Conservation (phyloP, 2,797 vertebrate genomes). For the Cyprinella venusta region DNA sequence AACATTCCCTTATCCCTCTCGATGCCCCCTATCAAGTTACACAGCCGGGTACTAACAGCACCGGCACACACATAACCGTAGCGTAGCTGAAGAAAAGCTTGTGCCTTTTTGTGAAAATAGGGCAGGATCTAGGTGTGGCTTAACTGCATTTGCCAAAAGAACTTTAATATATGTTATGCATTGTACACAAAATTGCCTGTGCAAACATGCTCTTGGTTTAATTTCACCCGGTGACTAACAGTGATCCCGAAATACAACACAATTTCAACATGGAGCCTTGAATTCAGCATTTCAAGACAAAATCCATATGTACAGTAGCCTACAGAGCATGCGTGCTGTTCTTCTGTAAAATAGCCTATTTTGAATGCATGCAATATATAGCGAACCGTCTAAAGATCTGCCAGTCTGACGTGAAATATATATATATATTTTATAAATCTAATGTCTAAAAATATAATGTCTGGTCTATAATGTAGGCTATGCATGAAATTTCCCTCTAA, state of each 20-base stretch:
- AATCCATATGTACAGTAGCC: constrained; percentile 15
- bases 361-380: background rate
- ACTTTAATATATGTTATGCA: constrained; percentile 56
- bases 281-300: constrained; percentile 23
- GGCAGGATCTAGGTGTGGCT: constrained; percentile 80
- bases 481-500: background rate
- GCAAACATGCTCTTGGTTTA: constrained; percentile 23
- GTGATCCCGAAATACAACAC: constrained; percentile 1
- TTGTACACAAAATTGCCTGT: constrained; percentile 29
- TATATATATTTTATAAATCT: background rate
- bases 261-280: constrained; percentile 41
- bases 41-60: constrained; percentile 78
- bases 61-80: constrained; percentile 77
- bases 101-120: constrained; percentile 68
- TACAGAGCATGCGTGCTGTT: constrained; percentile 40
- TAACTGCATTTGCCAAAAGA: constrained; percentile 74
- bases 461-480: background rate
- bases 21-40: constrained; percentile 77
- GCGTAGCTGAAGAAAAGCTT: constrained; percentile 65
- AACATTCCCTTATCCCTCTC: constrained; percentile 78
- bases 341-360: background rate
- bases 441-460: background rate
- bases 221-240: background rate
- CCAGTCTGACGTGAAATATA: background rate
- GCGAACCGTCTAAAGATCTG: background rate